Evolutionary conservation across 2,113 vertebrate genomes (phyloP), one percentile per base, ranked within the genome.

Genomic region (Gallinago jamesoni): DNA sequence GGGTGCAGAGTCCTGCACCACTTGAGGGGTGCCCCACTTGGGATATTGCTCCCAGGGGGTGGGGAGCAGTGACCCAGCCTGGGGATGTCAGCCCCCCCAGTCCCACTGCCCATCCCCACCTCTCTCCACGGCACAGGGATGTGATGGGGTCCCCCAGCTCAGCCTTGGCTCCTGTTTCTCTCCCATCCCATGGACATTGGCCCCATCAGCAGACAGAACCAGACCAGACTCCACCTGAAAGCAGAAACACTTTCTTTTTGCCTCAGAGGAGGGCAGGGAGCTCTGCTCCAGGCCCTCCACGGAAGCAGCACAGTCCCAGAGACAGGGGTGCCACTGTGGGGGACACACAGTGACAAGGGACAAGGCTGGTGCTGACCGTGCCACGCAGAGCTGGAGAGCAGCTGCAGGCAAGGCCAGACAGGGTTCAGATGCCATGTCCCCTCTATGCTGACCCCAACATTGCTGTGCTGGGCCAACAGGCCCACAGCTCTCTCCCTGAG

Each of bases 221-320:
- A 5, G 25, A 72, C 4, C 27, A 76, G 35, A 27, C 39, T 69
- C 37, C 31, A 5, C 0, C 1, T 12, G 41, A 57, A 63, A 56
- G 45, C 39, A 85, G 33, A 66, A 92, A 83, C 2, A 7, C 4
- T 93, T 97, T 95, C 94, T 94, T 96, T 45, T 7, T 20, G 41
- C 17, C 59, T 59, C 35, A 5, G 3, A 16, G 12, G 52, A 28
- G 43, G 62, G 62, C 45, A 9, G 37, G 0, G 12, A 48, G 45
- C 16, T 59, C 19, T 0, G 7, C 59, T 23, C 59, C 0, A 0
- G 16, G 14, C 31, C 14, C 22, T 1, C 0, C 9, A 4, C 18
- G 35, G 45, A 33, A 59, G 37, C 5, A 0, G 41, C 39, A 35
- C 17, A 6, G n/a, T 13, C 43, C 24, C 33, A 31, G 62, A 56